Base-by-base conservation (phyloP, 2,113 vertebrate species). In the Proterorhinus semilunaris region DNA sequence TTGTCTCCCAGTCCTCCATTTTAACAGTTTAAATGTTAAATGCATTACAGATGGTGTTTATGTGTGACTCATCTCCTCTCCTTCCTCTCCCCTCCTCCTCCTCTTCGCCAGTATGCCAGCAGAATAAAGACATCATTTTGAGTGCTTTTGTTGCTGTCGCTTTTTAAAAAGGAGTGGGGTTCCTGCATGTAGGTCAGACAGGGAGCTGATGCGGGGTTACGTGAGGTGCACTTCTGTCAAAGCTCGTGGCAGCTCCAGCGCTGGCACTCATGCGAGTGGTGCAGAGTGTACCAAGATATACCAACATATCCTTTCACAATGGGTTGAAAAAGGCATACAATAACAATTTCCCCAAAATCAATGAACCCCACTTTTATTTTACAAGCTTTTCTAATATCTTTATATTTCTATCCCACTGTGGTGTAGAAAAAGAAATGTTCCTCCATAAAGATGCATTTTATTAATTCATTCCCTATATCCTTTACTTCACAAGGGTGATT, bases 21-120 rank as follows among this genome's bases (percentile, higher is more conserved):
- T 76, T 45, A 63, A 68, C 58, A 69, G 66, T 78, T 76, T 54
- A 75, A 78, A 80, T 65, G 59, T 73, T 66, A 55, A 81, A 59
- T 63, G 55, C 12, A 44, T 52, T 69, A 50, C 78, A 82, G 77
- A 81, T 73, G 66, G 51, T 82, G 76, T 78, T 83, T 72, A 65
- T 83, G 57, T 44, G 4, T 55, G 66, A 83, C 62, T 77, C 63
- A 58, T 80, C 64, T 48, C 57, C 53, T 58, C 42, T 45, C 45
- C 43, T 66, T 69, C 62, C 57, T 42, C 46, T 54, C 17, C 6
- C 17, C 53, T 55, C 53, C 52, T 52, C 43, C 42, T 13, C 55
- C 62, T 84, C 50, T n/a, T 68, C n/a, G 42, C 10, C 15, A 47
- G 46, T 43, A 42, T 59, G 68, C 3, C 42, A 6, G 54, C 57